A percentile compares a stretch with the other conserved stretches of the same genome.
Evolutionary conservation across 2,113 vertebrate species (phyloP).

Genomic region (Oreochromis aureus): DNA sequence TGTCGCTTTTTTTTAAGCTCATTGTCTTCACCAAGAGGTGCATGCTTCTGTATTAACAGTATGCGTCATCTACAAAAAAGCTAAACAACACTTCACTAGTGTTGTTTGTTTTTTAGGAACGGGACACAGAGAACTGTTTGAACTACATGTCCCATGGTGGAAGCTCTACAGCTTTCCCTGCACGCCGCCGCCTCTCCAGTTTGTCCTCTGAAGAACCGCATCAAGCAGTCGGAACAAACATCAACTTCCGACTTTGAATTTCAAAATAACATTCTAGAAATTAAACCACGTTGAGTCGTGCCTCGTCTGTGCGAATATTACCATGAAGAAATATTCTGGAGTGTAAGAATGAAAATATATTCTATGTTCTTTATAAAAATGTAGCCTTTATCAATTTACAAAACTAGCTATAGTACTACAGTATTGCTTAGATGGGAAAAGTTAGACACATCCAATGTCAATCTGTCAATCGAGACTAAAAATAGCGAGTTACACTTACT

Average conservation of each 20-base stretch:
- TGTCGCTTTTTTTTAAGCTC: background rate
- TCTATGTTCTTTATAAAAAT: background rate
- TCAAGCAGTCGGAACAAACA: background rate
- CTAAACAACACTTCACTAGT: background rate
- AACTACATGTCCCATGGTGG: constrained; percentile 72
- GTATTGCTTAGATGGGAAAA: background rate
- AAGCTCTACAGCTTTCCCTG: constrained; percentile 4
- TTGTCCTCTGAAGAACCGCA: background rate
- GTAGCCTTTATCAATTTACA: background rate
- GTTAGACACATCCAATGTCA: background rate
- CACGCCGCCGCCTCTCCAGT: constrained; percentile 52
- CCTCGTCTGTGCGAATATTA: background rate
- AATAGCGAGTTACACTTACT: background rate
- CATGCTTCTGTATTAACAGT: background rate
- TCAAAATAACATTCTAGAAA: background rate
- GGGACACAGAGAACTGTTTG: background rate
- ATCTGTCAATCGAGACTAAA: background rate
- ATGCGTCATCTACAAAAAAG: background rate
- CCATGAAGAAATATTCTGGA: background rate
- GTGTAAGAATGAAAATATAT: background rate
- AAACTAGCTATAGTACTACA: background rate
- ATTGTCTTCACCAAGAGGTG: background rate
- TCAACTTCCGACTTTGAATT: background rate
- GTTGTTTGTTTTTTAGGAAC: background rate
- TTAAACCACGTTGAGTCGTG: background rate